Conservation (phyloP, 2,888 invertebrate species). For the Hirtodrosophila confusa region DNA sequence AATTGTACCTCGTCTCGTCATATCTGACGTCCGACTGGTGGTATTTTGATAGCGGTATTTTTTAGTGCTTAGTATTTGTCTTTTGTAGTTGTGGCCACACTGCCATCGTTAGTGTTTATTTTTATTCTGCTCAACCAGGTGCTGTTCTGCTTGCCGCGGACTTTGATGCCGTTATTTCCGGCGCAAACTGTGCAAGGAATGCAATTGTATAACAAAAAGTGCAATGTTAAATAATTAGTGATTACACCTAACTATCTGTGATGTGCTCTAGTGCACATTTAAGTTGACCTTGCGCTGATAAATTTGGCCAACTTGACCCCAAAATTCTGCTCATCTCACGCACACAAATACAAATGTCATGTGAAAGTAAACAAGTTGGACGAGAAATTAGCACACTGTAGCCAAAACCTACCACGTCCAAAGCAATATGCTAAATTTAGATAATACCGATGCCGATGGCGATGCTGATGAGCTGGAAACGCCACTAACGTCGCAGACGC, state of each 20-base stretch:
- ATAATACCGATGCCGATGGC: constrained; percentile 28
- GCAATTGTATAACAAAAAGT: constrained; percentile 20
- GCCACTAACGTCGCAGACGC: constrained; percentile 1
- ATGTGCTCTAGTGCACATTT: background rate
- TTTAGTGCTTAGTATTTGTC: background rate
- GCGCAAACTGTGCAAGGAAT: constrained; percentile 11
- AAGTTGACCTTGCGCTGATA: constrained; percentile 23
- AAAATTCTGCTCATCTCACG: constrained; percentile 26
- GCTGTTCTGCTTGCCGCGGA: background rate
- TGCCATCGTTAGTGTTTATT: constrained; percentile 28
- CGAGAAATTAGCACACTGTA: constrained; percentile 31
- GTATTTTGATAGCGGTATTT: constrained; percentile 15
- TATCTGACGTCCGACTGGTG: background rate
- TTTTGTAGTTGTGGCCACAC: background rate
- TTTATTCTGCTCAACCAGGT: constrained; percentile 1
- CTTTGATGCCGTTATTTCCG: constrained; percentile 23
- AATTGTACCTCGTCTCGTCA: too few species aligned
- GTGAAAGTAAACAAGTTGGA: constrained; percentile 47
- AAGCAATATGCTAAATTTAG: constrained; percentile 73
- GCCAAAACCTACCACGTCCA: constrained; percentile 24
- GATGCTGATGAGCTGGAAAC: constrained; percentile 33
- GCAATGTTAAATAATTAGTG: constrained; percentile 14
- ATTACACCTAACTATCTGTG: background rate
- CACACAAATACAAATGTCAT: constrained; percentile 28
- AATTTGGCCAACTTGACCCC: constrained; percentile 11